Conservation (phyloP, 2,113 vertebrate species). For the Rhombomys opimus region DNA sequence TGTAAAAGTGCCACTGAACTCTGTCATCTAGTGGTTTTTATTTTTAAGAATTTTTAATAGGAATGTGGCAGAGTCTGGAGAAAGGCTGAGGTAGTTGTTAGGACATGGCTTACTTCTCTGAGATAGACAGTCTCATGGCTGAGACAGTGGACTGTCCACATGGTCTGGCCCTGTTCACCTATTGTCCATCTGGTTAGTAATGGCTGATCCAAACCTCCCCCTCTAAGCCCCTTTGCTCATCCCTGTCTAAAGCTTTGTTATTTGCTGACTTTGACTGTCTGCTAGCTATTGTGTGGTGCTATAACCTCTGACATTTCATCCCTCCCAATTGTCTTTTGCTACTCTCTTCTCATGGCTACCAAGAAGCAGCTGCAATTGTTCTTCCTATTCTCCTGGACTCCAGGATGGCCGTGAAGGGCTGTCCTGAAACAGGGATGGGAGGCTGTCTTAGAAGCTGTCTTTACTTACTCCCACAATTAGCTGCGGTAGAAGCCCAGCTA, state of each 20-base stretch:
- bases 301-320: not conserved
- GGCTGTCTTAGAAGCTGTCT: not conserved
- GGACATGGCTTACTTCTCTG: not conserved
- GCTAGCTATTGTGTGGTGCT: accelerated
- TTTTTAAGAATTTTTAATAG: too few species aligned
- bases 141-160: not conserved
- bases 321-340: not conserved
- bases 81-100: not conserved
- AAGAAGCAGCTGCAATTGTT: not conserved
- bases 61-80: not conserved
- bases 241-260: not conserved
- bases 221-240: not conserved
- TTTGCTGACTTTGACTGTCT: not conserved
- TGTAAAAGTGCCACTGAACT: not conserved
- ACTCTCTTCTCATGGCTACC: not conserved
- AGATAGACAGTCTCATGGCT: not conserved
- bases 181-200: not conserved
- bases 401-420: too few species aligned
- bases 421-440: too few species aligned
- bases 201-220: not conserved
- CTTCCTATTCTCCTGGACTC: not conserved
- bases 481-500: not conserved
- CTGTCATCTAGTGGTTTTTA: not conserved
- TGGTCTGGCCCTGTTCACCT: not conserved
- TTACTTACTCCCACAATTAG: not conserved